Evolutionary conservation across 1,140 invertebrate species (phyloP).

Genomic region (Drosophila biarmipes): DNA sequence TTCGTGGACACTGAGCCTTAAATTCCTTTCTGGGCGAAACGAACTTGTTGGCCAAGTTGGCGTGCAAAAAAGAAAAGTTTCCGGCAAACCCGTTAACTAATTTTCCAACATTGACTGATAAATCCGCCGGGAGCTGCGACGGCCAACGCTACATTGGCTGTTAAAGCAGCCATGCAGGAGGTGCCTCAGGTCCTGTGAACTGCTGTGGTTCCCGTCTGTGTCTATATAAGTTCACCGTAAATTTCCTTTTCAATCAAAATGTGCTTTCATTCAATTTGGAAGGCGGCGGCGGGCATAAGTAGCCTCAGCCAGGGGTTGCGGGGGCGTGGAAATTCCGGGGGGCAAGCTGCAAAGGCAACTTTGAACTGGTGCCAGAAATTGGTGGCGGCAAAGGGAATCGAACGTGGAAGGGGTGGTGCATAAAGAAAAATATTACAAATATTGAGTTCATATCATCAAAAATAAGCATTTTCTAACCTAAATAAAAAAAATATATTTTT

Average conservation of each 20-base stretch:
- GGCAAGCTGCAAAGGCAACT: conserved; percentile 38
- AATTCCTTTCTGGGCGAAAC: conserved; percentile 49
- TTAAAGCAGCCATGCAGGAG: conserved; percentile 56
- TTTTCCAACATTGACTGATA: conserved; percentile 78
- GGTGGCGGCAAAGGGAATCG: conserved; percentile 59
- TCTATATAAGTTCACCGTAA: conserved; percentile 70
- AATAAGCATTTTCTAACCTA: no score
- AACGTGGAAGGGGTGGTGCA: background rate
- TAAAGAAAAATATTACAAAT: background rate
- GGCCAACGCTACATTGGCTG: conserved; percentile 54
- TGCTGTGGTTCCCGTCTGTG: conserved; percentile 25
- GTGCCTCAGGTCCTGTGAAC: conserved; percentile 27
- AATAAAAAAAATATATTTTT: no score
- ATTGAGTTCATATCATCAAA: background rate
- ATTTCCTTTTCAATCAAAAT: conserved; percentile 81
- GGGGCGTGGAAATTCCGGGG: conserved; percentile 15
- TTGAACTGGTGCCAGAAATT: conserved; percentile 70
- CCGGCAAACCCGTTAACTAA: conserved; percentile 65
- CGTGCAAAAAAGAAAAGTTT: conserved; percentile 36
- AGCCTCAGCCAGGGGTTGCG: conserved; percentile 24
- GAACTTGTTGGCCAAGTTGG: conserved; percentile 70
- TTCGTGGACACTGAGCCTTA: conserved; percentile 37
- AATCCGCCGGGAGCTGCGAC: conserved; percentile 34
- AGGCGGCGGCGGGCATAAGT: conserved; percentile 49
- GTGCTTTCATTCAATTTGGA: conserved; percentile 79